Evolutionary conservation across 2,888 invertebrate genomes (phyloP), one percentile per base, ranked within the genome.

Genomic region (Agrotis ipsilon): DNA sequence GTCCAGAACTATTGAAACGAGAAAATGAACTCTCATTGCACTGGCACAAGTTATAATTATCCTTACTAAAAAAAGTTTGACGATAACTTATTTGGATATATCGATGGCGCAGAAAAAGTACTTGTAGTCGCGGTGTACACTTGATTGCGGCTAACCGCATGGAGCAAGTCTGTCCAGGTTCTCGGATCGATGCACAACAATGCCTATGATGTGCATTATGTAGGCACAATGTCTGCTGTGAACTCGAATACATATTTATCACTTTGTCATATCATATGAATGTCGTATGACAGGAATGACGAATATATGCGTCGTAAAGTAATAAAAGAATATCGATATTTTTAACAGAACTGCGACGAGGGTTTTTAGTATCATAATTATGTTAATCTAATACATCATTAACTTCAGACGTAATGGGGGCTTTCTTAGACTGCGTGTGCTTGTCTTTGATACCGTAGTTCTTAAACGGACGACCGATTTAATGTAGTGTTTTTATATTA

Each of bases 101-200:
- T 82, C 52, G 67, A 71, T 71, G 70, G 69, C 52, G 72, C 60
- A 72, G 68, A 78, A 83, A 82, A 78, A 75, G 75, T 70, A 77
- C 78, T 67, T 69, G 75, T 68, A 71, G 74, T 68, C 68, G 72
- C 54, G 71, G 69, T 78, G 68, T 70, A 70, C 83, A 83, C 62
- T 80, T 83, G 78, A 83, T 82, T 82, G 83, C 83, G 82, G 83
- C 75, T 83, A 75, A 82, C 82, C 82, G 58, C 82, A 82, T 45
- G 49, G 58, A 72, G 51, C 72, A 45, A 65, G 68, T 66, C 69
- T 72, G 65, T 72, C 43, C 65, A 75, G 54, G 71, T 80, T 83
- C 80, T 75, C 75, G 62, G 75, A 80, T 75, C 66, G 63, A 48
- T 83, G 82, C 72, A 69, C 83, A 74, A 82, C 76, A 74, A 72